Conservation (phyloP, 2,113 vertebrate species). For the Lophotis ruficrista region DNA sequence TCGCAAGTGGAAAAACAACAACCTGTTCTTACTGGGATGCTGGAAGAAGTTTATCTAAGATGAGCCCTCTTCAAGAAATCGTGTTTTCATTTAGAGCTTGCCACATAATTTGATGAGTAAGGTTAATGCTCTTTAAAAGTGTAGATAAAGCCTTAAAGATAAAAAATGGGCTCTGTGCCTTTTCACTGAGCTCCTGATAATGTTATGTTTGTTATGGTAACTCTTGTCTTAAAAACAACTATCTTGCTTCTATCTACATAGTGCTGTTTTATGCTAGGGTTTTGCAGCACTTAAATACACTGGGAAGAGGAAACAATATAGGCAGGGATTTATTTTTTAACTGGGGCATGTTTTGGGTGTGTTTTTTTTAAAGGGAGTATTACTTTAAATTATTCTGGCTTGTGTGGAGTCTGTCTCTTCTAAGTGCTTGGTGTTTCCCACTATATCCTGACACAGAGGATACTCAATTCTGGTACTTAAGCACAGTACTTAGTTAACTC, state of each 20-base stretch:
- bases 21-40: neutral
- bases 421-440: neutral
- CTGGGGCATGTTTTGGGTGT: neutral
- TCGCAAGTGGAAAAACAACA: neutral
- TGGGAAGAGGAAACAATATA: neutral
- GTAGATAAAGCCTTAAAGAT: neutral
- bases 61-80: neutral
- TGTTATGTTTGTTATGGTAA: neutral
- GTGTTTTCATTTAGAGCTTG: neutral
- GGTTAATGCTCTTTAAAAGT: neutral
- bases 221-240: neutral
- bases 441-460: accelerated
- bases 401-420: too few relatives aligned
- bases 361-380: neutral
- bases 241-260: accelerated
- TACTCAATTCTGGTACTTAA: accelerated
- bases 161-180: neutral
- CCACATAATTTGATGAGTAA: neutral
- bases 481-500: too few relatives aligned
- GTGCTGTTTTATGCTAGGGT: neutral
- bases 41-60: neutral
- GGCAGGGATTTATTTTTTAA: neutral
- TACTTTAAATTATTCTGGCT: neutral
- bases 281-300: neutral
- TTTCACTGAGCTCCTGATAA: neutral